Percentiles rank a stretch among this genome's conserved stretches.
Evolutionary conservation across 92 coral and sea anemone genomes (phyloP).

Genomic region (Bergia puertoricense): DNA sequence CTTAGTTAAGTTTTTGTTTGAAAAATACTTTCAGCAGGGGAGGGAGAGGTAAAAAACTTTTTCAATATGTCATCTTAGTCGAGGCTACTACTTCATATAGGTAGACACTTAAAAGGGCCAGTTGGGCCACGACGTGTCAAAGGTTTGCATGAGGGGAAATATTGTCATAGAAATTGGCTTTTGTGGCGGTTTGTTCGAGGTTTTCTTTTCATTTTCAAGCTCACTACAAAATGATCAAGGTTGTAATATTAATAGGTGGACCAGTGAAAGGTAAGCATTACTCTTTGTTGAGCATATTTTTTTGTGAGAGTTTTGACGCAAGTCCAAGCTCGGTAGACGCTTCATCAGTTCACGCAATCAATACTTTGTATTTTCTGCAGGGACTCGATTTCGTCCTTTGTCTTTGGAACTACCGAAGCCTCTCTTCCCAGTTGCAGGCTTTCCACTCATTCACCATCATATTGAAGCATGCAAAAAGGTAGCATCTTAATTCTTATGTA

Average conservation of each 20-base stretch:
- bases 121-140: conserved; percentile 44
- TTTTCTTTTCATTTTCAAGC: conserved; percentile 28
- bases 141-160: conserved; percentile 37
- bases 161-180: conserved; percentile 59
- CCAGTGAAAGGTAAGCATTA: conserved; percentile 90
- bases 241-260: conserved; percentile 93
- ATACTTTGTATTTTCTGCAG: conserved; percentile 41
- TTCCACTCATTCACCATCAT: conserved; percentile 93
- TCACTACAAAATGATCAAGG: conserved; percentile 69
- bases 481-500: neutral
- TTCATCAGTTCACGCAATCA: too few relatives aligned
- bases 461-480: conserved; percentile 97
- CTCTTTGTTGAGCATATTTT: neutral
- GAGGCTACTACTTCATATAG: conserved; percentile 3
- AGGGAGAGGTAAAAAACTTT: neutral
- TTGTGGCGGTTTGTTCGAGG: neutral
- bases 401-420: conserved; percentile 97
- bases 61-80: neutral
- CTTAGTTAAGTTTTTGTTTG: neutral
- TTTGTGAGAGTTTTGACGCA: neutral
- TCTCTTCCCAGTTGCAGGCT: conserved; percentile 93
- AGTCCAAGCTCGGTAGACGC: neutral
- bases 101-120: neutral
- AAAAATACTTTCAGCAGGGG: neutral
- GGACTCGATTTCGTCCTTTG: conserved; percentile 97